Evolutionary conservation across 2,113 vertebrate species (phyloP).

Genomic region (Dunckerocampus dactyliophorus): DNA sequence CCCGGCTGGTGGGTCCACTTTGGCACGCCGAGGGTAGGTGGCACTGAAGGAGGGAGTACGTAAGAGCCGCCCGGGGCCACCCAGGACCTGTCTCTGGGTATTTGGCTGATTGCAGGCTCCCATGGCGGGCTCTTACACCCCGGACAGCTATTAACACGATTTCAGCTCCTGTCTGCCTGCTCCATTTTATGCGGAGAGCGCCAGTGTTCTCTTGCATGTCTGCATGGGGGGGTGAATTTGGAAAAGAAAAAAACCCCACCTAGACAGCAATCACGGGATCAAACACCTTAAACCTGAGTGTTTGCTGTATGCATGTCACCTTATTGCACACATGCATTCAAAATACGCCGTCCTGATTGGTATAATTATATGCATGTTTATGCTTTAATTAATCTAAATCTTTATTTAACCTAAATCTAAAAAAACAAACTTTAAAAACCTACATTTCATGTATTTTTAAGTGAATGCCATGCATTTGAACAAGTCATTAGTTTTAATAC

Average conservation of each 20-base stretch:
- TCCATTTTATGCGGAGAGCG: conserved; percentile 67
- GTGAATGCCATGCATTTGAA: too few species aligned
- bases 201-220: conserved; percentile 32
- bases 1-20: conserved; percentile 58
- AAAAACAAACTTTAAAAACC: too few species aligned
- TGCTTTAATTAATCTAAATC: too few species aligned
- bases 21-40: conserved; percentile 56
- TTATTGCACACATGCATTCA: background rate
- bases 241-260: background rate
- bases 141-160: conserved; percentile 82
- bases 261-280: background rate
- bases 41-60: conserved; percentile 60
- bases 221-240: conserved; percentile 2
- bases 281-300: background rate
- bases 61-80: conserved; percentile 67
- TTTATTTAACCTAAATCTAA: too few species aligned
- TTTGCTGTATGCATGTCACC: background rate
- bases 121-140: conserved; percentile 58
- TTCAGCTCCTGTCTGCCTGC: conserved; percentile 74
- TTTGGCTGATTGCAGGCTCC: conserved; percentile 73
- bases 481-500: background rate
- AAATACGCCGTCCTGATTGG: background rate
- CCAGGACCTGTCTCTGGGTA: conserved; percentile 72
- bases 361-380: background rate
- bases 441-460: too few species aligned